Evolutionary conservation across 2,888 invertebrate species (phyloP).

Genomic region (Pristionchus arcanus): DNA sequence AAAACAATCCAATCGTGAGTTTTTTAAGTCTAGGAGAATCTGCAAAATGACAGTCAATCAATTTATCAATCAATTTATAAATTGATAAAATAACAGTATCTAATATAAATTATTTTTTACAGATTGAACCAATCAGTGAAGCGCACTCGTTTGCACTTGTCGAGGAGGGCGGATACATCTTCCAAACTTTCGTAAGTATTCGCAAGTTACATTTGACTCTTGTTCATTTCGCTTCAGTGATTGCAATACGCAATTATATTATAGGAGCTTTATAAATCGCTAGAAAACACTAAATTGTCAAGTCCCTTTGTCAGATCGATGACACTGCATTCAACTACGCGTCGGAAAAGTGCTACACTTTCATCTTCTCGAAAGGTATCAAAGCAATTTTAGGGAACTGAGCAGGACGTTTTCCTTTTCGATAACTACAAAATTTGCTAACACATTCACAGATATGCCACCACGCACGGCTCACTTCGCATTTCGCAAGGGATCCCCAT

Average conservation of each 20-base stretch:
- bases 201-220: background rate
- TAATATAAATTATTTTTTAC: too few relatives aligned
- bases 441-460: background rate
- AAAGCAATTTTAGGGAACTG: too few relatives aligned
- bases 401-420: too few relatives aligned
- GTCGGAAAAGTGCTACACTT: background rate
- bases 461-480: background rate
- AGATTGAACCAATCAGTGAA: background rate
- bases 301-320: background rate
- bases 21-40: too few relatives aligned
- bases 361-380: background rate
- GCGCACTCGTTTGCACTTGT: background rate
- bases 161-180: background rate
- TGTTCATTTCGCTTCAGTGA: too few relatives aligned
- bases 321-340: background rate
- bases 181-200: background rate
- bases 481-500: background rate
- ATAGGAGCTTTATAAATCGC: too few relatives aligned
- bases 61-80: background rate
- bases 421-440: background rate
- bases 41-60: too few relatives aligned
- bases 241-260: too few relatives aligned
- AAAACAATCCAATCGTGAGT: constrained; percentile 31
- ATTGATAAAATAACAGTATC: too few relatives aligned
- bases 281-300: too few relatives aligned